Base-by-base conservation (phyloP, 2,113 vertebrate genomes). In the Pelmatolapia mariae region DNA sequence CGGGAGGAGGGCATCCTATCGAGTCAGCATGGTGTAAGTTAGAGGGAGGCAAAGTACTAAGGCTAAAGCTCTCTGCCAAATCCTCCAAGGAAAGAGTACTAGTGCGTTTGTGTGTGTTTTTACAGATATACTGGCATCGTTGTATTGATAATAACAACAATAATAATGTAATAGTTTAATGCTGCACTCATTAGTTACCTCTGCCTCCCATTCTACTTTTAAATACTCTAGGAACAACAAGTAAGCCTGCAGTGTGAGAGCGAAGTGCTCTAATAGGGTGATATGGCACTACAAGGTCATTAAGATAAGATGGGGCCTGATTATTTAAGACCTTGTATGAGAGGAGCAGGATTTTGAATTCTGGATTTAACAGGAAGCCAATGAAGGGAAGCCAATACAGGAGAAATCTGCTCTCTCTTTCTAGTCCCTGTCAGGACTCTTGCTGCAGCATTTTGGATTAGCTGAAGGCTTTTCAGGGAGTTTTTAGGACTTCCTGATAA, bases 1-100 rank as follows among this genome's bases (percentile, higher is more conserved):
- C 89, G 90, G 33, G 95, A 97, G n/a, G 86, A 88, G 11, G 89
- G 93, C 50, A 95, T 97, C 10, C 82, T 96, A 12, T 89, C 89
- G 15, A 53, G 83, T 29, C 66, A 90, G n/a, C 79, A 38, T 38
- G 61, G 13, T 19, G 96, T 95, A 82, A 92, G 92, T 81, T 5
- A 6, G 6, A 13, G 15, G 11, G 2, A 83, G 26, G 16, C n/a
- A 13, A 38, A 36, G 4, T 3, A 13, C n/a, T 1, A 3, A 15
- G 24, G 8, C 57, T 33, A 7, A 29, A 9, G 59, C 9, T 31
- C 31, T 36, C 16, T 10, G 31, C 18, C 16, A 19, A 19, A 11
- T 36, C 59, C 4, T 5, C 15, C 26, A 29, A 59, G 24, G 12
- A 16, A 29, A 29, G 7, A 9, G 24, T 5, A 26, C 16, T 6